Conservation (phyloP, 37 sponge, comb jelly and placozoan species). For the Spongilla lacustris region DNA sequence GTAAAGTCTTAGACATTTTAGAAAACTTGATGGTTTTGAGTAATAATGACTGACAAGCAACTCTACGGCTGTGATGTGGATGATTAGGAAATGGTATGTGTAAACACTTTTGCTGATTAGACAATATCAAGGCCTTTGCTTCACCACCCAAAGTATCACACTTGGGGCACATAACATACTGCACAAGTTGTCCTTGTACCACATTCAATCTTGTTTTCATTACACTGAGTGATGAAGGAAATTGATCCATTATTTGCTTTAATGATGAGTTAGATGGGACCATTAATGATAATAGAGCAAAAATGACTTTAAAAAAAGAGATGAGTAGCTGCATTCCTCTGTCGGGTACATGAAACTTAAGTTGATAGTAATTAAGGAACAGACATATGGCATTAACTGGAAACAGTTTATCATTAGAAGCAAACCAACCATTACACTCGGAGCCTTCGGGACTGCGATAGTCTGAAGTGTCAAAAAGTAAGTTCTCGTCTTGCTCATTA, state of each 20-base stretch:
- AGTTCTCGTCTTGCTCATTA: no score
- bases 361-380: not conserved
- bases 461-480: no score
- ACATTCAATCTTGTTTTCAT: not conserved
- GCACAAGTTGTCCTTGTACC: not conserved
- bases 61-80: conserved; percentile 18
- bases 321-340: not conserved
- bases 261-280: not conserved
- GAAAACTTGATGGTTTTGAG: conserved; percentile 15
- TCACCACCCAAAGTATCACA: not conserved
- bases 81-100: conserved; percentile 50
- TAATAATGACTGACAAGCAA: conserved; percentile 5
- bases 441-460: no score
- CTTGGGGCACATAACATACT: not conserved
- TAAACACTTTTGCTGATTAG: conserved; percentile 16
- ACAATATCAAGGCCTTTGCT: not conserved
- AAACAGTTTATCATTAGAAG: no score
- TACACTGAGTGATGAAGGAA: not conserved
- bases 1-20: not conserved
- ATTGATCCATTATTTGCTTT: not conserved
- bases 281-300: not conserved
- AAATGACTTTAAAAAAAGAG: not conserved
- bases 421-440: no score
- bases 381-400: not conserved
- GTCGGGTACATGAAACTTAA: not conserved